These are phyloP conservation scores for Alauda arvensis DNA, from an alignment of 2,797 vertebrate genomes.

Conservation along the genomic window DNA sequence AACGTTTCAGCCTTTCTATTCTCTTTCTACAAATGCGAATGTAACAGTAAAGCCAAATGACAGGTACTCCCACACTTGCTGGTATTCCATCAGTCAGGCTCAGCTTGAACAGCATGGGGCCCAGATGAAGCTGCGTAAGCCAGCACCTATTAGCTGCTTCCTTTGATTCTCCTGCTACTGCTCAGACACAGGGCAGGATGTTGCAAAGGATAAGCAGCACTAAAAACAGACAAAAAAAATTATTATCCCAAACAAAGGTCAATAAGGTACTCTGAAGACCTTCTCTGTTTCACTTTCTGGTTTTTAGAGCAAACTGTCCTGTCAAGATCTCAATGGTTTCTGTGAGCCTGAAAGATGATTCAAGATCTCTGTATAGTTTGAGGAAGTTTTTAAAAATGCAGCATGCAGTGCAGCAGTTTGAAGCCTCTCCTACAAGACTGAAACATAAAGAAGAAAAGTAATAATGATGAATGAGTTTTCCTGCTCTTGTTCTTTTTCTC, in stretches of 20 bases:
- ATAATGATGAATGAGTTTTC: background rate
- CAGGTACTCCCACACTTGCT: background rate
- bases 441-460: background rate
- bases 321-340: background rate
- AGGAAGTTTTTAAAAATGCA: background rate
- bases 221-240: slow-evolving; percentile 3
- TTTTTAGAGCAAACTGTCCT: background rate
- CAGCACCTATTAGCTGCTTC: slow-evolving; percentile 25
- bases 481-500: background rate
- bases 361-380: background rate
- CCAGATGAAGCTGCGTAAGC: background rate
- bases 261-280: background rate
- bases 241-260: slow-evolving; percentile 2
- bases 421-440: background rate
- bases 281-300: background rate
- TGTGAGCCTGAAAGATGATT: background rate
- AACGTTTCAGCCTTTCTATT: slow-evolving; percentile 30
- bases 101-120: background rate
- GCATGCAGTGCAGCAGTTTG: background rate
- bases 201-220: background rate
- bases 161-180: slow-evolving; percentile 16
- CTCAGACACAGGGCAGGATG: background rate
- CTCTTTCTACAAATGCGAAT: background rate
- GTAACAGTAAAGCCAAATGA: slow-evolving; percentile 2
- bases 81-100: background rate